Percentiles rank a stretch among this genome's conserved stretches.
These are phyloP conservation scores for Melanotaenia pygmaea DNA, from an alignment of 2,797 vertebrate species.

Conservation along the genomic window DNA sequence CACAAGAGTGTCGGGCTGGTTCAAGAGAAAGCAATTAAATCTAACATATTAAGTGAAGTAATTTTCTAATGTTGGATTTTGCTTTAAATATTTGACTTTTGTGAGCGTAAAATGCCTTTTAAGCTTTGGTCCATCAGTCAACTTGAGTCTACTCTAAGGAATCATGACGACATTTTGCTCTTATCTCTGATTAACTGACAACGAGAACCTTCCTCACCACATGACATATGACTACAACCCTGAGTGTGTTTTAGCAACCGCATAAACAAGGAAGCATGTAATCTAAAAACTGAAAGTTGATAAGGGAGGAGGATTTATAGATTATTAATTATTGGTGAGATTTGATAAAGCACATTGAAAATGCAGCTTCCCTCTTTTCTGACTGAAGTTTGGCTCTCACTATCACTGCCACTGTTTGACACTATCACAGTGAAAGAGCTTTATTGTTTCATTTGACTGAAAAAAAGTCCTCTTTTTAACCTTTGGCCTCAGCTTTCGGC, in stretches of 20 bases:
- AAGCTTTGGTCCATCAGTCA: neutral
- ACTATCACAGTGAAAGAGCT: neutral
- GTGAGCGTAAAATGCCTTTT: neutral
- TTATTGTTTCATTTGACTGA: neutral
- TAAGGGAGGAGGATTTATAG: neutral
- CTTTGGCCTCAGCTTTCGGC: conserved; percentile 8
- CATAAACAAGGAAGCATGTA: neutral
- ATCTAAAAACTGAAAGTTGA: neutral
- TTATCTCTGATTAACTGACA: neutral
- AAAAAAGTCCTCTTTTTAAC: neutral
- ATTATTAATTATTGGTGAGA: neutral
- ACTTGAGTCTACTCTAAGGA: neutral
- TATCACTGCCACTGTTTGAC: neutral
- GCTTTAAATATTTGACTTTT: neutral
- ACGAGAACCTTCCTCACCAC: neutral
- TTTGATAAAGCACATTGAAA: conserved; percentile 1
- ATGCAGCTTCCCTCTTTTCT: neutral
- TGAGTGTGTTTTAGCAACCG: neutral
- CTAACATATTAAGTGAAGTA: neutral
- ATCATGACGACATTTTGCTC: neutral
- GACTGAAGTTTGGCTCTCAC: neutral
- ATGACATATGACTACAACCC: neutral
- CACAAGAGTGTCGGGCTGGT: neutral
- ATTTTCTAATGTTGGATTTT: neutral
- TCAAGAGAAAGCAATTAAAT: neutral